These are phyloP conservation scores for Zootermopsis nevadensis DNA, from an alignment of 2,888 invertebrate genomes.

Conservation along the genomic window DNA sequence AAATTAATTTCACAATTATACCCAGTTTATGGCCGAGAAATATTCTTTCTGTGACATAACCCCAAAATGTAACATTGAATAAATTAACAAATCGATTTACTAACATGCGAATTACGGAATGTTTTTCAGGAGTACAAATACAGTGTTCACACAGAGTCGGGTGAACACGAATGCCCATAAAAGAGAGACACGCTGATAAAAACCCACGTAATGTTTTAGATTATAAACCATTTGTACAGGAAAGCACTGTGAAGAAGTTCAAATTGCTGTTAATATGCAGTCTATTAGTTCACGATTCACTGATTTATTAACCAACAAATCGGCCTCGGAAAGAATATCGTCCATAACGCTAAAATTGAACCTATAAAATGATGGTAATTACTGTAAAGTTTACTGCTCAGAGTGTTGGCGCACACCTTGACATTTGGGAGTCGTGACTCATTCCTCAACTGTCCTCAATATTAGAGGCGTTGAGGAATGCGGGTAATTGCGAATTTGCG, in stretches of 20 bases:
- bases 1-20: no score
- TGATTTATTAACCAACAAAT: conserved; percentile 17
- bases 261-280: background rate
- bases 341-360: background rate
- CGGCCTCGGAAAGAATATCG: background rate
- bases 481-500: background rate
- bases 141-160: no score
- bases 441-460: conserved; percentile 11
- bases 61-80: no score
- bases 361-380: background rate
- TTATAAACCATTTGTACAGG: background rate
- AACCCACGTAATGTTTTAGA: background rate
- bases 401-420: background rate
- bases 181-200: no score
- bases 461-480: conserved; percentile 1
- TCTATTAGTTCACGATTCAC: background rate
- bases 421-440: conserved; percentile 15
- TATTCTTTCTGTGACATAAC: no score
- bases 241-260: background rate
- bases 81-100: no score
- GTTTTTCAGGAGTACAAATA: no score
- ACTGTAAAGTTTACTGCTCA: background rate
- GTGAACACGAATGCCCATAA: no score
- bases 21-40: no score
- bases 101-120: no score